Conservation (phyloP, 2,888 invertebrate genomes). For the Meghimatium bilineatum region DNA sequence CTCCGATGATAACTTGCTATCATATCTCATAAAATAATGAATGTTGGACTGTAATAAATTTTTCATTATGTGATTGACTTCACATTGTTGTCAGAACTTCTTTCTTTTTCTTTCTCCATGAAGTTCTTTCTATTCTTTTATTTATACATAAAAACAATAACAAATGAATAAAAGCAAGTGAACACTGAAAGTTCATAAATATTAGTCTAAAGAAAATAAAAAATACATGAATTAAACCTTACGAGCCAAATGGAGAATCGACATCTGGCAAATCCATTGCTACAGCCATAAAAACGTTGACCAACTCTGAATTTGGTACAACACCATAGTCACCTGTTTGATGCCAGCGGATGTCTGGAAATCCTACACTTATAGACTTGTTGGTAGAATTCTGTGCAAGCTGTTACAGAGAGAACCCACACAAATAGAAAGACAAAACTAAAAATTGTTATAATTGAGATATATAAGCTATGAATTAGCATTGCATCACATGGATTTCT, state of each 20-base stretch:
- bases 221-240: slow-evolving; percentile 21
- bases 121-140: no score
- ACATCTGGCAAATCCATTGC: slow-evolving; percentile 72
- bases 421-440: no score
- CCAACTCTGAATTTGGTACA: slow-evolving; percentile 66
- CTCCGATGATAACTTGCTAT: no score
- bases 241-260: slow-evolving; percentile 63
- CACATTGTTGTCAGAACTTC: no score
- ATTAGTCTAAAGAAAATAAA: not conserved
- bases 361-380: slow-evolving; percentile 53
- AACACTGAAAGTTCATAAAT: not conserved
- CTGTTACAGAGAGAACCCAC: slow-evolving; percentile 20
- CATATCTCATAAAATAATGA: no score
- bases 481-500: no score
- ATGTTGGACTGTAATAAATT: no score
- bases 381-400: slow-evolving; percentile 29
- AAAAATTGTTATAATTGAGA: no score
- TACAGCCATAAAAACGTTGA: slow-evolving; percentile 71
- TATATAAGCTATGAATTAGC: no score
- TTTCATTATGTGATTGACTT: no score
- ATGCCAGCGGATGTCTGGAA: slow-evolving; percentile 71
- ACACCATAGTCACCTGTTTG: slow-evolving; percentile 70
- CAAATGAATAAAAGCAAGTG: not conserved
- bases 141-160: no score
- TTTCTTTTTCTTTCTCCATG: no score